Evolutionary conservation across 2,113 vertebrate species (phyloP).

Genomic region (Tenrec ecaudatus): DNA sequence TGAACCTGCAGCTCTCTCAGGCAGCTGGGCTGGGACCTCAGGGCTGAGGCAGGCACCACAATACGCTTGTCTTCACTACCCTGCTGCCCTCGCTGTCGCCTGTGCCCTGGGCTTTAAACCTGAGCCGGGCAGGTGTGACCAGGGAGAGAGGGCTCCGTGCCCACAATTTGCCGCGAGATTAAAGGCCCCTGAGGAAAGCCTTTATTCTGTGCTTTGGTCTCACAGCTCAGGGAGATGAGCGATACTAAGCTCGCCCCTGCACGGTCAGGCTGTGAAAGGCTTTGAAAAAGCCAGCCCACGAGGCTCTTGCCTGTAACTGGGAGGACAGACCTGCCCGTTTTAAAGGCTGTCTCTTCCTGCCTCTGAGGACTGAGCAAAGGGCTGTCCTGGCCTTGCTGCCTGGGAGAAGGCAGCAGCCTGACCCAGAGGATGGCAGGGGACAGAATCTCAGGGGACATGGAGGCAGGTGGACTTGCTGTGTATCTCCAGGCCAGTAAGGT

Average conservation of each 20-base stretch:
- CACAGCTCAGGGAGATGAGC: conserved; percentile 63
- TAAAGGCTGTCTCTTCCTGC: not conserved
- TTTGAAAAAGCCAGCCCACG: not conserved
- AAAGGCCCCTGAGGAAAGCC: conserved; percentile 55
- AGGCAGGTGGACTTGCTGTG: not conserved
- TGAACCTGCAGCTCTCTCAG: not conserved
- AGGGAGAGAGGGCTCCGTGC: conserved; percentile 50
- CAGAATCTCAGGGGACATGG: not conserved
- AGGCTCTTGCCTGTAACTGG: not conserved
- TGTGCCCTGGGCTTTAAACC: conserved; percentile 65
- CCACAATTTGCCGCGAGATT: conserved; percentile 58
- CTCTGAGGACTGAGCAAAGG: not conserved
- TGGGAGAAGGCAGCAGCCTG: not conserved
- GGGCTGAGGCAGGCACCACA: not conserved
- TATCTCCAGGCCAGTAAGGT: not conserved
- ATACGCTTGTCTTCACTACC: conserved; percentile 8
- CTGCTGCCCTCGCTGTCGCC: conserved; percentile 33
- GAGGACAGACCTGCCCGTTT: conserved; percentile 26
- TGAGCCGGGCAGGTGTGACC: conserved; percentile 53
- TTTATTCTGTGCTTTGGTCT: conserved; percentile 75
- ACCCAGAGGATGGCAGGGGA: not conserved
- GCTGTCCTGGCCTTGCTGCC: not conserved
- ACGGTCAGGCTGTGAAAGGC: conserved; percentile 2
- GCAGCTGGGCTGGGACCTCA: not conserved
- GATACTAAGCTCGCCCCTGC: conserved; percentile 56